These are phyloP conservation scores for Polydrusus cervinus DNA, from an alignment of 2,888 invertebrate genomes.

Conservation along the genomic window DNA sequence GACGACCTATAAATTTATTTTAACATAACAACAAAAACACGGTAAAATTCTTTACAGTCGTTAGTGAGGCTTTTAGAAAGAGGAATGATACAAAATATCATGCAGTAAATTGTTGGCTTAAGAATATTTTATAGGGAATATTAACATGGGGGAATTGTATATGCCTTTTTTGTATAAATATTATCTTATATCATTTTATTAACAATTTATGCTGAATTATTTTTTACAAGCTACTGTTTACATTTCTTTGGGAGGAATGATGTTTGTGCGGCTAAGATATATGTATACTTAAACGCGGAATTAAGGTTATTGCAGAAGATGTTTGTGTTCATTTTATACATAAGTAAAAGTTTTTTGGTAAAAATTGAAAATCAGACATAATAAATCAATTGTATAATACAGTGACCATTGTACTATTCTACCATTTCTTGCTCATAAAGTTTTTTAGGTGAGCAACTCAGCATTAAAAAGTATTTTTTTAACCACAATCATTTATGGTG, in stretches of 20 bases:
- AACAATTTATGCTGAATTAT: not conserved
- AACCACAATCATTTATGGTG: too few relatives aligned
- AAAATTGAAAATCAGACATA: too few relatives aligned
- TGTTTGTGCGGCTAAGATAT: too few relatives aligned
- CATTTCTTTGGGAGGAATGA: not conserved
- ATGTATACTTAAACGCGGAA: too few relatives aligned
- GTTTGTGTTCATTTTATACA: too few relatives aligned
- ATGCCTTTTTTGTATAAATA: constrained; percentile 45
- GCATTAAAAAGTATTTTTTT: too few relatives aligned
- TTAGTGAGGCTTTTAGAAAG: constrained; percentile 29
- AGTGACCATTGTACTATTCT: too few relatives aligned
- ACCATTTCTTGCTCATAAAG: too few relatives aligned
- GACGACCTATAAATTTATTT: constrained; percentile 32
- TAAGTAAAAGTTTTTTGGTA: too few relatives aligned
- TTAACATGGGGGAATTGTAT: constrained; percentile 33
- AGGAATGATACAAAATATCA: constrained; percentile 2
- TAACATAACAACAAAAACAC: constrained; percentile 35
- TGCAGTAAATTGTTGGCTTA: constrained; percentile 44
- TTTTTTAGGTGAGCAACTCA: too few relatives aligned
- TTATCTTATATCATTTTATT: constrained; percentile 28
- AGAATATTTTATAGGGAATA: constrained; percentile 49
- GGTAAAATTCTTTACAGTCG: constrained; percentile 46
- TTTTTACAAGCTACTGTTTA: not conserved
- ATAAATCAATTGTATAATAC: too few relatives aligned
- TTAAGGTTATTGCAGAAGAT: too few relatives aligned